Conservation (phyloP, 2,888 invertebrate genomes). For the Drosophila mulleri region DNA sequence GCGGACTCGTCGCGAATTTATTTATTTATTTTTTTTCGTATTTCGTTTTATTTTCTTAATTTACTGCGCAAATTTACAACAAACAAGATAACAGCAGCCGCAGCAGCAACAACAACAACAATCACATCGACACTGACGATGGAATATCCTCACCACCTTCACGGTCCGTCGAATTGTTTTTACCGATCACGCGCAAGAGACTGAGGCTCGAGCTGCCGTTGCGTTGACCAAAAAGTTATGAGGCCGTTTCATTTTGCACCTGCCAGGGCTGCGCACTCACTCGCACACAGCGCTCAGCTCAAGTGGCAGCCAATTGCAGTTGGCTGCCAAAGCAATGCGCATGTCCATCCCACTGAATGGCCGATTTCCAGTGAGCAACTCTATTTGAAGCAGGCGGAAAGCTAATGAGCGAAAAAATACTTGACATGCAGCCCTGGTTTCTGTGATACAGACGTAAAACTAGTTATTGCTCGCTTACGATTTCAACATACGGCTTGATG, state of each 20-base stretch:
- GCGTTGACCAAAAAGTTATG: conserved; percentile 69
- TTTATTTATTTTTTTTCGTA: conserved; percentile 14
- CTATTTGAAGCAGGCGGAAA: conserved; percentile 42
- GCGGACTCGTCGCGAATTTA: conserved; percentile 20
- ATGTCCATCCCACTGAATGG: conserved; percentile 9
- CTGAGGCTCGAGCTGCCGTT: conserved; percentile 59
- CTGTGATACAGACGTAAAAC: conserved; percentile 63
- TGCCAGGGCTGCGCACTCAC: conserved; percentile 58
- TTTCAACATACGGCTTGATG: conserved; percentile 19
- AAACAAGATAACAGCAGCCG: conserved; percentile 61
- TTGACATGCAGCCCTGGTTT: conserved; percentile 58
- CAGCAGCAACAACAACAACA: conserved; percentile 58
- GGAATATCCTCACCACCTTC: conserved; percentile 76
- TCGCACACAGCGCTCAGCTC: conserved; percentile 11
- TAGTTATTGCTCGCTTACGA: conserved; percentile 58
- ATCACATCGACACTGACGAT: conserved; percentile 55
- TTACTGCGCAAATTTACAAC: conserved; percentile 70
- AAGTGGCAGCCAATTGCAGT: conserved; percentile 33
- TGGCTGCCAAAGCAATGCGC: conserved; percentile 12
- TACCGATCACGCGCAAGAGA: conserved; percentile 79
- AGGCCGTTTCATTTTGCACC: conserved; percentile 69
- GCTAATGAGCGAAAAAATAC: conserved; percentile 51
- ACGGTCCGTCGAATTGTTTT: conserved; percentile 70
- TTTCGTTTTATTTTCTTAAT: conserved; percentile 37
- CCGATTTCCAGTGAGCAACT: conserved; percentile 35